Conservation (phyloP, 1,140 invertebrate genomes). For the Drosophila fuyamai region DNA sequence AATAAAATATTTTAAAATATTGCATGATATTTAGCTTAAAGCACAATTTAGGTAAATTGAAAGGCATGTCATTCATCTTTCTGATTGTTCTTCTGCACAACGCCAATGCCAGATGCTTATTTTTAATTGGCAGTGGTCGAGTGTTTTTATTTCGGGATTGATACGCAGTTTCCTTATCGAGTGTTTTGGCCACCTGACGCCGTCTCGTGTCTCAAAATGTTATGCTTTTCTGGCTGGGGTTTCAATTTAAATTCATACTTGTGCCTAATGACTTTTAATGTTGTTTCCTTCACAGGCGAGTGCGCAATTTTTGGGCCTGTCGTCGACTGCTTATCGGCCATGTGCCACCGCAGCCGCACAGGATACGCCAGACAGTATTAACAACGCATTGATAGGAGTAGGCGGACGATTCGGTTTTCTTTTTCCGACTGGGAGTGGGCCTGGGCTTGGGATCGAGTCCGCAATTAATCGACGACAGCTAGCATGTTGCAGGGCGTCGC, state of each 20-base stretch:
- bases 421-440: neutral
- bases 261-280: constrained; percentile 80
- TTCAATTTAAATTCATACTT: constrained; percentile 77
- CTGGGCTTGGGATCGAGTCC: constrained; percentile 26
- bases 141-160: constrained; percentile 34
- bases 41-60: too few relatives aligned
- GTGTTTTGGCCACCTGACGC: constrained; percentile 46
- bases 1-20: too few relatives aligned
- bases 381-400: constrained; percentile 49
- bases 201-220: constrained; percentile 11
- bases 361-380: constrained; percentile 47
- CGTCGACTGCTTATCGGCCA: constrained; percentile 70
- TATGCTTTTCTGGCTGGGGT: constrained; percentile 19
- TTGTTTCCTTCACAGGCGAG: constrained; percentile 77
- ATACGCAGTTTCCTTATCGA: constrained; percentile 27
- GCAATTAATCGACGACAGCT: constrained; percentile 71
- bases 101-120: neutral
- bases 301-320: constrained; percentile 66
- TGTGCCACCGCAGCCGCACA: constrained; percentile 50
- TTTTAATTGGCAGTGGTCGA: constrained; percentile 11
- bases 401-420: constrained; percentile 13
- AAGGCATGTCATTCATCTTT: too few relatives aligned
- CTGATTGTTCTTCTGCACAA: neutral
- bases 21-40: too few relatives aligned
- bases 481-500: constrained; percentile 60